These are phyloP conservation scores for Xiphophorus hellerii DNA, from an alignment of 2,113 vertebrate species.

Conservation along the genomic window DNA sequence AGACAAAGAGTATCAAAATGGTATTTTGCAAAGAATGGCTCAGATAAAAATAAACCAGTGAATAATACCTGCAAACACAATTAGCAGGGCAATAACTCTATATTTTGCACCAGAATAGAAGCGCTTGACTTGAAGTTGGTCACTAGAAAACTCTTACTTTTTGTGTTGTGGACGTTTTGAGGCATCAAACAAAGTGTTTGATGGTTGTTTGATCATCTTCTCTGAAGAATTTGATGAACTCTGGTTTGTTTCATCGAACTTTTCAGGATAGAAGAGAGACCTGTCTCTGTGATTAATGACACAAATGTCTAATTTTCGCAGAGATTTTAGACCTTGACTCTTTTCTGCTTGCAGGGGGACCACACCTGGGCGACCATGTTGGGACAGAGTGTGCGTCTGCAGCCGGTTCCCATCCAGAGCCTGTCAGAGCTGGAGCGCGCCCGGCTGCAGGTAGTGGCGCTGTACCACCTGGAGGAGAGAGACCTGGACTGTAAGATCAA, in stretches of 20 bases:
- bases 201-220: conserved; percentile 25
- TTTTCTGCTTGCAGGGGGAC: conserved; percentile 65
- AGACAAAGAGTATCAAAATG: conserved; percentile 21
- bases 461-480: conserved; percentile 79
- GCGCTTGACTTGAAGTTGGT: not conserved
- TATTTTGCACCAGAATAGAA: not conserved
- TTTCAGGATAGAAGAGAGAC: conserved; percentile 1
- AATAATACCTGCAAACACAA: not conserved
- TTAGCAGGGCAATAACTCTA: not conserved
- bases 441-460: conserved; percentile 79
- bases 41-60: conserved; percentile 16
- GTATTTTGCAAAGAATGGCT: conserved; percentile 1
- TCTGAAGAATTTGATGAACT: not conserved
- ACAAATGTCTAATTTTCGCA: not conserved
- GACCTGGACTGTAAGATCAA: conserved; percentile 80
- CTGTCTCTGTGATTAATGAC: not conserved
- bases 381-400: conserved; percentile 80
- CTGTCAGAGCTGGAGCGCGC: conserved; percentile 84
- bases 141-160: not conserved
- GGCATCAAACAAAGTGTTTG: conserved; percentile 3
- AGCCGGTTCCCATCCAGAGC: conserved; percentile 80
- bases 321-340: not conserved
- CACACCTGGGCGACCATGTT: conserved; percentile 82
- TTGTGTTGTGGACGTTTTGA: no score
- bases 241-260: not conserved